A percentile compares a stretch with the other conserved stretches of the same genome.
Conservation (phyloP, 2,797 vertebrate genomes). For the Bovichtus variegatus region DNA sequence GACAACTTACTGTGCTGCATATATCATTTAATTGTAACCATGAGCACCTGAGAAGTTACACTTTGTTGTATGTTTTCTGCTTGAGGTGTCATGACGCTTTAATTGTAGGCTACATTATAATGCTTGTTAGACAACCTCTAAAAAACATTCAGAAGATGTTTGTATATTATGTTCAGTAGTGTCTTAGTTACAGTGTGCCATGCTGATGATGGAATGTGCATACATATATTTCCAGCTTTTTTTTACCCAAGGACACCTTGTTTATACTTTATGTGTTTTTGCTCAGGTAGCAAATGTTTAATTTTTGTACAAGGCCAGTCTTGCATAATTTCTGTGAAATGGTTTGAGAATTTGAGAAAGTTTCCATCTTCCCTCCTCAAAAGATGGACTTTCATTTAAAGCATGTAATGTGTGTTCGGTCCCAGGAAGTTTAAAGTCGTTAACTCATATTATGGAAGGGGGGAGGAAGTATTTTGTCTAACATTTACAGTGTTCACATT, state of each 20-base stretch:
- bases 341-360: not conserved
- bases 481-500: conserved; percentile 10
- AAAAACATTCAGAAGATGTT: conserved; percentile 2
- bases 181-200: not conserved
- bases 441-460: not conserved
- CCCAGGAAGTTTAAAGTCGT: conserved; percentile 4
- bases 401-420: not conserved
- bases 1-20: not conserved
- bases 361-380: not conserved
- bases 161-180: not conserved
- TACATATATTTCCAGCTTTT: not conserved
- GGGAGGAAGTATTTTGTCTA: not conserved
- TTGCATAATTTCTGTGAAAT: not conserved
- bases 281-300: not conserved
- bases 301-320: not conserved
- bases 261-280: not conserved
- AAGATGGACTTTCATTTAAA: not conserved
- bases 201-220: not conserved
- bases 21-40: not conserved
- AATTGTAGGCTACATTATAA: conserved; percentile 26
- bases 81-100: conserved; percentile 4
- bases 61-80: conserved; percentile 13
- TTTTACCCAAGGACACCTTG: not conserved
- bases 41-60: not conserved
- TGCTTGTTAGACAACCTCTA: conserved; percentile 3